These are phyloP conservation scores for Eurystomus gularis DNA, from an alignment of 2,113 vertebrate species.

Conservation along the genomic window DNA sequence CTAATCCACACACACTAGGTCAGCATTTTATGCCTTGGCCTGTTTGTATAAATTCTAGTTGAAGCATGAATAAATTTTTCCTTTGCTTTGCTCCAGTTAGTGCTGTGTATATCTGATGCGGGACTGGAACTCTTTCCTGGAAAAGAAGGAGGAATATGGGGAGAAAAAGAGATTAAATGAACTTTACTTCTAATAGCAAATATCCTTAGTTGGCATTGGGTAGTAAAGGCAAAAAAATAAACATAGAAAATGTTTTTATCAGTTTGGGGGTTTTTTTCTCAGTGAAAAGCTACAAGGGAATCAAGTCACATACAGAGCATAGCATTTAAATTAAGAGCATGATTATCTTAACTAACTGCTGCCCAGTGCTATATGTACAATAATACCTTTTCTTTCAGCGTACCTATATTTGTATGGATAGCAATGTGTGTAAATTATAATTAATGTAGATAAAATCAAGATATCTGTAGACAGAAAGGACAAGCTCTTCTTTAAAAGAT, in stretches of 20 bases:
- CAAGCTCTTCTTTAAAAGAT: neutral
- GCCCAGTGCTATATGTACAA: neutral
- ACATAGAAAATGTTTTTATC: neutral
- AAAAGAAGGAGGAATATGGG: slow-evolving; percentile 3
- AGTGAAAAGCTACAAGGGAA: neutral
- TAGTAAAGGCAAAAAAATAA: neutral
- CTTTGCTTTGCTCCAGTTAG: slow-evolving; percentile 31
- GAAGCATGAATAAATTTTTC: slow-evolving; percentile 50
- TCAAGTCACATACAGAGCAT: neutral
- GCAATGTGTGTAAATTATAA: neutral
- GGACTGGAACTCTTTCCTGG: slow-evolving; percentile 9
- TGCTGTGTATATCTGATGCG: slow-evolving; percentile 18
- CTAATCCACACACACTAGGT: neutral
- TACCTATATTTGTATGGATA: neutral
- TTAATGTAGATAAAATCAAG: neutral
- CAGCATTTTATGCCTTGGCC: slow-evolving; percentile 11
- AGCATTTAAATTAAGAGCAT: neutral
- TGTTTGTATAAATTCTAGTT: neutral
- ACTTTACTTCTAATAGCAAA: neutral
- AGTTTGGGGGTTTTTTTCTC: neutral
- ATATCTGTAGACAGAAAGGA: neutral
- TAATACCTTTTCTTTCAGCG: neutral
- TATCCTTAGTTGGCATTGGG: neutral
- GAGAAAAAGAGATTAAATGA: slow-evolving; percentile 34
- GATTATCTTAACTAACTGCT: neutral